Percentiles rank a stretch among this genome's conserved stretches.
phyloP scores from a whole-genome alignment of 2,797 vertebrate species.

The Pseudotriccus pelzelni region DNA sequence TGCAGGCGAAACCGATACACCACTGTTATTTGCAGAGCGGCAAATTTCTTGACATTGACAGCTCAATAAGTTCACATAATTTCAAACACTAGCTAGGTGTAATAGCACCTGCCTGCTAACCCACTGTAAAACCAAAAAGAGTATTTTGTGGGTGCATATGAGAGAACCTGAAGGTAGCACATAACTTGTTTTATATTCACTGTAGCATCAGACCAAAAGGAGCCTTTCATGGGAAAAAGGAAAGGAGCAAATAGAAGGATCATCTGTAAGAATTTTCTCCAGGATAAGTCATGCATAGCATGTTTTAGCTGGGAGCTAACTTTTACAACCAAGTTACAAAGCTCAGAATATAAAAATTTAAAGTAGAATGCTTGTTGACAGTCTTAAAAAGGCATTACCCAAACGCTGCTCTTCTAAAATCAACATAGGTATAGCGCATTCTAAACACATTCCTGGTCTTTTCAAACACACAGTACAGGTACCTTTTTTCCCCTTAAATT shows the following conservation, averaged over 20 bases:
- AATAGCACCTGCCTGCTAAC: neutral
- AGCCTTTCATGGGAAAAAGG: neutral
- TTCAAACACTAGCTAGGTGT: neutral
- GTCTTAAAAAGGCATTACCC: neutral
- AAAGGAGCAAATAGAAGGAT: neutral
- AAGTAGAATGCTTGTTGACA: neutral
- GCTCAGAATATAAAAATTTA: neutral
- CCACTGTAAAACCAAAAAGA: neutral
- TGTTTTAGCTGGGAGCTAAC: slow-evolving; percentile 6
- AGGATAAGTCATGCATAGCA: neutral
- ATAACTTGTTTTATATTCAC: neutral
- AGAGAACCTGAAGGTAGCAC: neutral
- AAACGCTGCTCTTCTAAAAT: neutral
- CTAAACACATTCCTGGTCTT: neutral
- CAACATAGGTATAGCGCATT: neutral
- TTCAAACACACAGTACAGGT: neutral
- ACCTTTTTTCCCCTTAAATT: neutral
- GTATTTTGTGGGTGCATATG: neutral
- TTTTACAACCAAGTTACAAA: neutral
- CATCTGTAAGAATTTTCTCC: neutral
- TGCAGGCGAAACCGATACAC: neutral
- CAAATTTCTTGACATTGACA: neutral
- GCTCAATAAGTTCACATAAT: neutral
- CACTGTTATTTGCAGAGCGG: neutral
- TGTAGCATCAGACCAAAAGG: neutral